phyloP scores from a whole-genome alignment of 1,140 invertebrate genomes.

The Bombus huntii region DNA sequence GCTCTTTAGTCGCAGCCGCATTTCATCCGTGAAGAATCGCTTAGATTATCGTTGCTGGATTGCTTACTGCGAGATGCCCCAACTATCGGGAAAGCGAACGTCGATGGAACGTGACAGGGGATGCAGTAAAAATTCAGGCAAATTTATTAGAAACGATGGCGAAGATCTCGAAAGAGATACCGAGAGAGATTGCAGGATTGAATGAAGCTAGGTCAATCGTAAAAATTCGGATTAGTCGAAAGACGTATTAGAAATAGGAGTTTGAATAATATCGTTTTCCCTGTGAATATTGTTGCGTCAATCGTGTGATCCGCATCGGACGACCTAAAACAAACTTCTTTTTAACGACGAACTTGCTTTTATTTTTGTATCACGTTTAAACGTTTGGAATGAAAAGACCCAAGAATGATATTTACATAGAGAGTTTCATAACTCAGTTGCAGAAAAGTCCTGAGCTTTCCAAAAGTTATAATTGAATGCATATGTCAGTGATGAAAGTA shows the following conservation, averaged over 20 bases:
- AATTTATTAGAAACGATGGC: background rate
- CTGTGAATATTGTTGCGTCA: too few relatives aligned
- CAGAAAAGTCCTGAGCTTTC: background rate
- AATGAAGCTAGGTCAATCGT: background rate
- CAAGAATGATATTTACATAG: background rate
- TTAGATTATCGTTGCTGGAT: slow-evolving; percentile 32
- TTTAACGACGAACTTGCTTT: background rate
- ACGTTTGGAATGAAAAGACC: background rate
- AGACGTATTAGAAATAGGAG: background rate
- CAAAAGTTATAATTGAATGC: background rate
- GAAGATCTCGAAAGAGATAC: background rate
- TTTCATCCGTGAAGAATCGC: slow-evolving; percentile 44
- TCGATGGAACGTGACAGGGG: slow-evolving; percentile 5
- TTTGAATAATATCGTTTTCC: background rate
- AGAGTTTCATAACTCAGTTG: background rate
- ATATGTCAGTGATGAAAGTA: background rate
- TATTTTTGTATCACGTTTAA: background rate
- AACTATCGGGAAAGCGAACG: background rate
- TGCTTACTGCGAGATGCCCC: background rate
- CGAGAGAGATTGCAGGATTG: background rate
- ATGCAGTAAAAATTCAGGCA: slow-evolving; percentile 8
- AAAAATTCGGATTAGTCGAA: background rate
- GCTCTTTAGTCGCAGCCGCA: slow-evolving; percentile 5
- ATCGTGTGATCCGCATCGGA: background rate
- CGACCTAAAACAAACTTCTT: background rate